Conservation (phyloP, 2,888 invertebrate species). For the Drymonia ruficornis region DNA sequence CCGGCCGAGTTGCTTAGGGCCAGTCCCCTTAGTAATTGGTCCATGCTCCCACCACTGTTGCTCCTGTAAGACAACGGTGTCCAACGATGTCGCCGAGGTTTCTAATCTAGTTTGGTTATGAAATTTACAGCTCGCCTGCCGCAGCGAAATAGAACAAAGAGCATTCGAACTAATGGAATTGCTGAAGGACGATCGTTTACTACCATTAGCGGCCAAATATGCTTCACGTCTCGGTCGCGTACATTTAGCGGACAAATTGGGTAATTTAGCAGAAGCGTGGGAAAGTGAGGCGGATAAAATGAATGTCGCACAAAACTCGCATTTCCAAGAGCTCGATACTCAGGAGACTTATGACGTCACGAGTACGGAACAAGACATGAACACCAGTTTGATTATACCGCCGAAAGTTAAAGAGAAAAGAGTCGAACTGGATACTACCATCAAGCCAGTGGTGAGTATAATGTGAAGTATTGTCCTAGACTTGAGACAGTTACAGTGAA, state of each 20-base stretch:
- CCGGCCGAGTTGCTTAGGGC: too few species aligned
- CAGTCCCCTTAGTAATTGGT: too few species aligned
- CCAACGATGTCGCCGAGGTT: too few species aligned
- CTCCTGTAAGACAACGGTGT: too few species aligned
- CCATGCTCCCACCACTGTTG: too few species aligned
- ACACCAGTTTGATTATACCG: slow-evolving; percentile 75
- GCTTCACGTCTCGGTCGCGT: slow-evolving; percentile 91
- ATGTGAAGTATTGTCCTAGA: background rate
- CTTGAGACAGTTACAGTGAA: too few species aligned
- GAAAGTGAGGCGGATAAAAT: slow-evolving; percentile 59
- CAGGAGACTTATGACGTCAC: slow-evolving; percentile 74
- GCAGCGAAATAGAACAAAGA: slow-evolving; percentile 92
- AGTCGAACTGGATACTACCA: slow-evolving; percentile 57
- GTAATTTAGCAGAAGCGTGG: slow-evolving; percentile 82
- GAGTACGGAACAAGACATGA: slow-evolving; percentile 61
- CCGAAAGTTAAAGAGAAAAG: slow-evolving; percentile 67
- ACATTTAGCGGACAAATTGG: slow-evolving; percentile 91
- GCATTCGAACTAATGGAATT: slow-evolving; percentile 94
- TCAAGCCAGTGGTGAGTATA: slow-evolving; percentile 73
- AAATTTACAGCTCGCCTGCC: slow-evolving; percentile 89
- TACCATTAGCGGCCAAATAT: slow-evolving; percentile 95
- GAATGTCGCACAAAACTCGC: slow-evolving; percentile 62
- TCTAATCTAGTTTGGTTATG: background rate
- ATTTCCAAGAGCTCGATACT: slow-evolving; percentile 66
- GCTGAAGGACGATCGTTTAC: slow-evolving; percentile 89